Conservation (phyloP, 2,113 vertebrate species). For the Myrmecophaga tridactyla region DNA sequence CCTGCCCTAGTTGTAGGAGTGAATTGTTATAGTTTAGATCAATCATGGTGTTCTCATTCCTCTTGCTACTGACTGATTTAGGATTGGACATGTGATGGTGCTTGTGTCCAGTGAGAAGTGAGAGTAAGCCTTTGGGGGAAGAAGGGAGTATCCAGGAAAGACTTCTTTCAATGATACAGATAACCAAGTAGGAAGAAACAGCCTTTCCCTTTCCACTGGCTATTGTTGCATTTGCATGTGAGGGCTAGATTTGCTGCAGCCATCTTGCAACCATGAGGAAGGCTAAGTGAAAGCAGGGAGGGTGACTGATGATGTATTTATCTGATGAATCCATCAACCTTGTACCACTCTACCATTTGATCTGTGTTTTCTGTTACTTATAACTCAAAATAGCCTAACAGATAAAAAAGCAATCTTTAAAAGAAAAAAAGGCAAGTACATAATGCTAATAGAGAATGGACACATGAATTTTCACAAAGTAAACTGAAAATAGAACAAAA, state of each 20-base stretch:
- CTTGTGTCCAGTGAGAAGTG: neutral
- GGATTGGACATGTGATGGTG: neutral
- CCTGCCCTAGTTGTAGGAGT: neutral
- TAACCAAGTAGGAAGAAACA: neutral
- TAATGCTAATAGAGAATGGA: neutral
- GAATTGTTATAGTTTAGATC: neutral
- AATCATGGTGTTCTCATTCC: too few relatives aligned
- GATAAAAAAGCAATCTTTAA: neutral
- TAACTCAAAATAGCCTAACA: neutral
- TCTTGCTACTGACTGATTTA: too few relatives aligned
- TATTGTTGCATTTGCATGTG: neutral
- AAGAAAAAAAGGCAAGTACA: too few relatives aligned
- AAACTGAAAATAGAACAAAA: neutral
- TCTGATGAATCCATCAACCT: neutral
- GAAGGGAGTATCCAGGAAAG: neutral
- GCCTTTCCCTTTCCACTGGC: neutral
- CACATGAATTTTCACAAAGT: conserved; percentile 2
- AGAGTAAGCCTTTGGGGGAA: neutral
- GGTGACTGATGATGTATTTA: too few relatives aligned
- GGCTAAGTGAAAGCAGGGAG: neutral
- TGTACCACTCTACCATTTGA: neutral
- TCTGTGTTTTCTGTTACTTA: too few relatives aligned
- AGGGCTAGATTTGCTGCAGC: neutral
- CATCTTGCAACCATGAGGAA: neutral
- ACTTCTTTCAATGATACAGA: neutral